These are phyloP conservation scores for Pollimyrus isidori DNA, from an alignment of 2,113 vertebrate genomes.

Conservation along the genomic window DNA sequence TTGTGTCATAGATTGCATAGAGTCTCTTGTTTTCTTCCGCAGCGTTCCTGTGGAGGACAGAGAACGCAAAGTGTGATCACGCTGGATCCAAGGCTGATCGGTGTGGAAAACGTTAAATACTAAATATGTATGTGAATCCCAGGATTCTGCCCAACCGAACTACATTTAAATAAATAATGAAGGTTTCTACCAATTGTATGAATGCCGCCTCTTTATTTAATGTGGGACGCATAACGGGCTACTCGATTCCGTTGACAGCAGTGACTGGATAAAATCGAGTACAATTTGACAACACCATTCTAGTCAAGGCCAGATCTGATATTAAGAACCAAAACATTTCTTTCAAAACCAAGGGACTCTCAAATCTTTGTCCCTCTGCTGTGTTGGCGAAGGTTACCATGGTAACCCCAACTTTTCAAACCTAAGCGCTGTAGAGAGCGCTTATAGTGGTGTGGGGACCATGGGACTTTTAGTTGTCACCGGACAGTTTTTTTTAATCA, in stretches of 20 bases:
- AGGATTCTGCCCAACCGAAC: not conserved
- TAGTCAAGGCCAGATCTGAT: not conserved
- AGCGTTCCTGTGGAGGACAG: slow-evolving; percentile 77
- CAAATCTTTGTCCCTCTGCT: not conserved
- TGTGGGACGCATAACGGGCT: not conserved
- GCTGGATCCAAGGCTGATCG: not conserved
- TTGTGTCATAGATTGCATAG: slow-evolving; percentile 86
- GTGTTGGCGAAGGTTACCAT: not conserved
- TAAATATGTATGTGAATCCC: not conserved
- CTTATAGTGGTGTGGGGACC: not conserved
- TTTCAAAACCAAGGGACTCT: not conserved
- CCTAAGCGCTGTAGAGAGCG: not conserved
- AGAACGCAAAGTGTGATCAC: slow-evolving; percentile 26
- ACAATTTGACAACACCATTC: too few species aligned
- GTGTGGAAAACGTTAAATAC: not conserved
- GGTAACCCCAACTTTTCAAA: slow-evolving; percentile 3
- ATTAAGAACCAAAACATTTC: not conserved
- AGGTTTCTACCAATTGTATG: not conserved
- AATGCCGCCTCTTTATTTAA: not conserved
- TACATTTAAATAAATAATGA: not conserved
- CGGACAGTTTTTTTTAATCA: not conserved
- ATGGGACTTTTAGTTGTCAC: not conserved
- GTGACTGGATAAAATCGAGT: not conserved
- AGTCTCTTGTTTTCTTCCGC: slow-evolving; percentile 85
- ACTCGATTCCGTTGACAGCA: not conserved